Conservation (phyloP, 1,140 invertebrate genomes). For the Zophobas atratus region DNA sequence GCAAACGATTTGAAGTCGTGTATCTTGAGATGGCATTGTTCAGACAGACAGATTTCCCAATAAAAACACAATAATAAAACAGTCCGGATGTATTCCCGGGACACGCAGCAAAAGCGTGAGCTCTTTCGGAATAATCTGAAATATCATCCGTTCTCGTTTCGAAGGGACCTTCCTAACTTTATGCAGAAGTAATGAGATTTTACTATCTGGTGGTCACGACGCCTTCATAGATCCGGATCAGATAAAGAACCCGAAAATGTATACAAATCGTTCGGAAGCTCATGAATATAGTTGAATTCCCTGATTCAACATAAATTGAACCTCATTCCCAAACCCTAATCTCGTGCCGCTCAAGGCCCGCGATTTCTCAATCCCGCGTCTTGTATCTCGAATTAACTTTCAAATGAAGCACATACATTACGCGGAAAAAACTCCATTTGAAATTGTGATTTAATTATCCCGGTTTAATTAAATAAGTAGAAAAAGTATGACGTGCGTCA, state of each 20-base stretch:
- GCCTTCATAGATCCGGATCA: slow-evolving; percentile 45
- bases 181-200: slow-evolving; percentile 26
- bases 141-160: slow-evolving; percentile 7
- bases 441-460: slow-evolving; percentile 35
- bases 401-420: slow-evolving; percentile 25
- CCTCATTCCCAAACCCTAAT: slow-evolving; percentile 44
- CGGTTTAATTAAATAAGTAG: background rate
- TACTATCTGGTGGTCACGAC: slow-evolving; percentile 40
- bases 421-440: slow-evolving; percentile 26
- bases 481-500: slow-evolving; percentile 19
- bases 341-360: slow-evolving; percentile 27
- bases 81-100: slow-evolving; percentile 12
- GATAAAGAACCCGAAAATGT: slow-evolving; percentile 51
- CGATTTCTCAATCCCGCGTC: slow-evolving; percentile 30
- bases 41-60: slow-evolving; percentile 15
- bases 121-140: slow-evolving; percentile 35
- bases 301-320: slow-evolving; percentile 53
- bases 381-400: slow-evolving; percentile 37
- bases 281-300: slow-evolving; percentile 49
- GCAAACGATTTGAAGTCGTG: too few relatives aligned
- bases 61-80: slow-evolving; percentile 28
- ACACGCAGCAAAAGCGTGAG: background rate
- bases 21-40: slow-evolving; percentile 1
- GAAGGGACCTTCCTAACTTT: background rate
- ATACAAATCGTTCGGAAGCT: slow-evolving; percentile 50